Percentiles rank a stretch among this genome's conserved stretches.
These are phyloP conservation scores for Sciaenops ocellatus DNA, from an alignment of 2,797 vertebrate genomes.

Conservation along the genomic window DNA sequence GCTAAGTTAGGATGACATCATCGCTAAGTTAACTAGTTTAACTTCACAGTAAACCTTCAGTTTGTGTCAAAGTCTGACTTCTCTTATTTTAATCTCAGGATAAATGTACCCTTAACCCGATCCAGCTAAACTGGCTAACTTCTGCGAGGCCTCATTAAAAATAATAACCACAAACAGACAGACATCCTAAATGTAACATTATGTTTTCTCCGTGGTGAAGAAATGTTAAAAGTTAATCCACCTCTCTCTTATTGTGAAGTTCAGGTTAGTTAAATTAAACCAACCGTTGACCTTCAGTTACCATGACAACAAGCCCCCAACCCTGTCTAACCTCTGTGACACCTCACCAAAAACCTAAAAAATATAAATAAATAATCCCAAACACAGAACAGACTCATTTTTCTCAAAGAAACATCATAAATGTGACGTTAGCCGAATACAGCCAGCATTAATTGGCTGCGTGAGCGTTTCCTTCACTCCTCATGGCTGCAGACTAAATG, in stretches of 20 bases:
- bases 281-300: no score
- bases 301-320: no score
- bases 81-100: background rate
- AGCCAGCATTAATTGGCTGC: background rate
- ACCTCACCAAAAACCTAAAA: no score
- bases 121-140: background rate
- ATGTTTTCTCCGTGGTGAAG: no score
- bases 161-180: no score
- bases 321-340: no score
- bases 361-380: background rate
- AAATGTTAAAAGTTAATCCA: no score
- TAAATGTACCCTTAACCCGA: background rate
- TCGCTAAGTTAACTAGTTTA: background rate
- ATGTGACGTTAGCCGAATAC: fast-evolving
- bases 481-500: background rate
- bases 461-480: background rate
- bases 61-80: background rate
- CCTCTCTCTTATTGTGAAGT: no score
- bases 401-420: background rate
- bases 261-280: no score
- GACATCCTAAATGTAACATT: no score
- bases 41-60: background rate
- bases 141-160: background rate
- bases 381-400: background rate
- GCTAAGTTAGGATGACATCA: background rate